Evolutionary conservation across 2,113 vertebrate genomes (phyloP).

Genomic region (Bostrychus sinensis): DNA sequence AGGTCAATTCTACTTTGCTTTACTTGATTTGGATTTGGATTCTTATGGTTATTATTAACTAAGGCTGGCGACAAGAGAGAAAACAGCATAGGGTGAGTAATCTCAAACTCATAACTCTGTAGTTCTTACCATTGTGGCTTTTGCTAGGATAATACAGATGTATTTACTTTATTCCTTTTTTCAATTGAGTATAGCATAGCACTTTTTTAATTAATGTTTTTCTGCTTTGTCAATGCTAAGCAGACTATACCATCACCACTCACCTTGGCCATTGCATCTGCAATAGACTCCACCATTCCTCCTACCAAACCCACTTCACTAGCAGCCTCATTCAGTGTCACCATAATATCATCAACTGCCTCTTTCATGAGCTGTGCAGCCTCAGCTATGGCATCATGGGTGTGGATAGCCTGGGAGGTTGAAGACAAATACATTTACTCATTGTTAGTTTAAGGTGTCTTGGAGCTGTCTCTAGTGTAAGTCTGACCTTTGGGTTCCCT

Average conservation of each 20-base stretch:
- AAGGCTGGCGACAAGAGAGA: too few relatives aligned
- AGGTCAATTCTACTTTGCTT: conserved; percentile 5
- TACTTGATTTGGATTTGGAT: conserved; percentile 9
- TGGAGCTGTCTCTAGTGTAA: neutral
- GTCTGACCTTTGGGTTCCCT: conserved; percentile 92
- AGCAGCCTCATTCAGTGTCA: conserved; percentile 94
- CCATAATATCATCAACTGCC: conserved; percentile 97
- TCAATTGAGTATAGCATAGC: too few relatives aligned
- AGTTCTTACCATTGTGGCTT: too few relatives aligned
- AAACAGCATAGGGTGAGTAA: too few relatives aligned
- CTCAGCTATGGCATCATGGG: conserved; percentile 94
- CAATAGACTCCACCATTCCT: conserved; percentile 96
- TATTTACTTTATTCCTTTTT: too few relatives aligned
- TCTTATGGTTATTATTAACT: conserved; percentile 13
- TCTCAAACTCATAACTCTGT: too few relatives aligned
- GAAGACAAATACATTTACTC: conserved; percentile 8
- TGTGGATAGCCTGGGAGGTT: conserved; percentile 86
- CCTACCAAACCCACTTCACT: conserved; percentile 98
- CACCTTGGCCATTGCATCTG: conserved; percentile 95
- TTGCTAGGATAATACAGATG: too few relatives aligned
- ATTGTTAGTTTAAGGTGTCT: neutral
- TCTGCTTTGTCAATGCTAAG: too few relatives aligned
- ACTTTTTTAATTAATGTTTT: too few relatives aligned
- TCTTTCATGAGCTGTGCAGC: conserved; percentile 96
- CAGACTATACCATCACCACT: conserved; percentile 45